Evolutionary conservation across 2,113 vertebrate species (phyloP).

Genomic region (Vicugna pacos): DNA sequence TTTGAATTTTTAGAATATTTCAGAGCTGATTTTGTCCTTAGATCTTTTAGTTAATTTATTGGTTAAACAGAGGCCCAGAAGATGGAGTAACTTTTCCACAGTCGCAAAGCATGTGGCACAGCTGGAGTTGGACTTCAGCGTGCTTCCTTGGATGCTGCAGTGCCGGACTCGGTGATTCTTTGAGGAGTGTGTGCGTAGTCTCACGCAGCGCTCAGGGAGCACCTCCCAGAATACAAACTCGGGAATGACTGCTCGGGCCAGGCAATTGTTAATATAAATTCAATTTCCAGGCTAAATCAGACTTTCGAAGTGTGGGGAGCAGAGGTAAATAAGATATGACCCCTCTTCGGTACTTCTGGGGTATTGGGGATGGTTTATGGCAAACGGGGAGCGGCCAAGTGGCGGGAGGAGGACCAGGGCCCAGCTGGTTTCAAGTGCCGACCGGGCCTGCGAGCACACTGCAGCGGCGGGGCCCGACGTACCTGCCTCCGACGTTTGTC

Average conservation of each 20-base stretch:
- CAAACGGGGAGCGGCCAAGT: not conserved
- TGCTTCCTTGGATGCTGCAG: not conserved
- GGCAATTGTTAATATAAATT: not conserved
- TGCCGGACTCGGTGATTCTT: not conserved
- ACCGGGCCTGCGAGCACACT: not conserved
- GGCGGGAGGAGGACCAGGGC: not conserved
- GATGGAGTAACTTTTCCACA: slow-evolving; percentile 67
- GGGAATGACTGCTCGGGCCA: not conserved
- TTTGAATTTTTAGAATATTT: not conserved
- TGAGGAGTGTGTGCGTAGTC: not conserved
- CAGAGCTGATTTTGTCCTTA: not conserved
- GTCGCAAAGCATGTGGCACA: not conserved
- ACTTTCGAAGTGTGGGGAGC: not conserved
- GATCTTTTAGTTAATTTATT: not conserved
- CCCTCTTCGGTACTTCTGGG: too few relatives aligned
- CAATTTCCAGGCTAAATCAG: not conserved
- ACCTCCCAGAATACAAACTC: not conserved
- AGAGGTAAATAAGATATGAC: not conserved
- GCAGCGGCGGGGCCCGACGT: not conserved
- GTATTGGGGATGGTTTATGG: not conserved
- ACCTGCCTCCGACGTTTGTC: not conserved
- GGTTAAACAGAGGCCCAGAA: not conserved
- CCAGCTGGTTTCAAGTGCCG: not conserved
- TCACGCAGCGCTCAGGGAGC: not conserved
- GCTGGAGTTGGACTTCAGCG: not conserved